Percentiles rank a stretch among this genome's conserved stretches.
These are phyloP conservation scores for Apostichopus parvimensis DNA, from an alignment of 35 echinoderm and acorn worm genomes.

Conservation along the genomic window DNA sequence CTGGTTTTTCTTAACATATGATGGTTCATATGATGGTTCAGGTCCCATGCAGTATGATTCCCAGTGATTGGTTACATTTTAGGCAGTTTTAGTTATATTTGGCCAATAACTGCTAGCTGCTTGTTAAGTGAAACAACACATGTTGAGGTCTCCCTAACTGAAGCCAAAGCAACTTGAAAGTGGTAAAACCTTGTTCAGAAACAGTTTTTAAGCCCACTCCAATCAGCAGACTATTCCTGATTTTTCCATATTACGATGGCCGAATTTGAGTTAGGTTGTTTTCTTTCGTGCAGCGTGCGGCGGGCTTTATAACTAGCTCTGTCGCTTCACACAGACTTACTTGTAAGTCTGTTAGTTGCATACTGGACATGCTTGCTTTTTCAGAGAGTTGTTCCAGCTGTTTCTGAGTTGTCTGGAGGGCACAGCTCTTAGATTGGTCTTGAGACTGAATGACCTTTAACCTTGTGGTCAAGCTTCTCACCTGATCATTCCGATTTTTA, in stretches of 20 bases:
- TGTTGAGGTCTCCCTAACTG: no score
- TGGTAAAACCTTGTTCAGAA: no score
- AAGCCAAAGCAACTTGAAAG: no score
- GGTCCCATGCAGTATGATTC: no score
- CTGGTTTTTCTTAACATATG: no score
- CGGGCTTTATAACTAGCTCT: not conserved
- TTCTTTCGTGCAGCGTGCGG: not conserved
- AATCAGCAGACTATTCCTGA: not conserved
- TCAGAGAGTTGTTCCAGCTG: constrained; percentile 89
- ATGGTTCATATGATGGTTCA: no score
- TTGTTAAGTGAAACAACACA: no score
- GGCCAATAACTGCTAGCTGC: no score
- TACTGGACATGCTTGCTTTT: constrained; percentile 60
- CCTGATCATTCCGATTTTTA: constrained; percentile 80
- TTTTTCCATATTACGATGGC: not conserved
- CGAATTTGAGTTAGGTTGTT: not conserved
- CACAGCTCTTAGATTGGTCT: constrained; percentile 94
- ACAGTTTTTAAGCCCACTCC: not conserved
- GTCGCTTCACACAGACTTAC: constrained; percentile 9
- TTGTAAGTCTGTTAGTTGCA: constrained; percentile 74
- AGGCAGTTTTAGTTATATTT: no score
- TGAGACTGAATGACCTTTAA: constrained; percentile 94
- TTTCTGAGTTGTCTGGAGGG: constrained; percentile 88
- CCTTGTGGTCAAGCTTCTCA: constrained; percentile 76
- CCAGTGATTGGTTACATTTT: no score